Evolutionary conservation across 2,888 invertebrate genomes (phyloP).

Genomic region (Macrosiphum euphorbiae): DNA sequence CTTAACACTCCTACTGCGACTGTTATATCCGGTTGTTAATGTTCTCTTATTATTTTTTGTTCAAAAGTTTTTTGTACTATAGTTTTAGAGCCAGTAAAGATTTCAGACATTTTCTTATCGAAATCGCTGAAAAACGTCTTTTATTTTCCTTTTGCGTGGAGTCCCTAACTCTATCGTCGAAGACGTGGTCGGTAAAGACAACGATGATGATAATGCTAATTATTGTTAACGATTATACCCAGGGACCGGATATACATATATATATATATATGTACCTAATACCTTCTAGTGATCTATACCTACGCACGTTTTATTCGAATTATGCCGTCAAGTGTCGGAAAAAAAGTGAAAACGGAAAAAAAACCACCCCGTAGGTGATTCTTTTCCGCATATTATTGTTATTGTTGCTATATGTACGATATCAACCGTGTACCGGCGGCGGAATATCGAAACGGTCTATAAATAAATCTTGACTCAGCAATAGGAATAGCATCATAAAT

Average conservation of each 20-base stretch:
- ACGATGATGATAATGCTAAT: neutral
- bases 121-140: neutral
- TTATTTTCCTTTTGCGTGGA: neutral
- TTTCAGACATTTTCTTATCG: neutral
- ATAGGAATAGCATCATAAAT: constrained; percentile 45
- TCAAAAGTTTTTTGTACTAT: too few relatives aligned
- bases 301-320: neutral
- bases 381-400: neutral
- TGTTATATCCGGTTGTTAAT: neutral
- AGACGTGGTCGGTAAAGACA: too few relatives aligned
- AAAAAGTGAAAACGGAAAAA: neutral
- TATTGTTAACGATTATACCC: neutral
- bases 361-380: neutral
- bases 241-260: neutral
- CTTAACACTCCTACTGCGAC: neutral
- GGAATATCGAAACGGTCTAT: constrained; percentile 34
- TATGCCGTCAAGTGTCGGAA: neutral
- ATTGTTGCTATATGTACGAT: neutral
- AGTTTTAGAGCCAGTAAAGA: neutral
- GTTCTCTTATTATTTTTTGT: neutral
- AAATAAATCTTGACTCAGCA: constrained; percentile 55
- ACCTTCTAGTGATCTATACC: neutral
- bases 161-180: neutral
- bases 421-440: neutral
- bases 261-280: neutral